A percentile compares a stretch with the other conserved stretches of the same genome.
Conservation (phyloP, 2,888 invertebrate genomes). For the Ceriagrion tenellum region DNA sequence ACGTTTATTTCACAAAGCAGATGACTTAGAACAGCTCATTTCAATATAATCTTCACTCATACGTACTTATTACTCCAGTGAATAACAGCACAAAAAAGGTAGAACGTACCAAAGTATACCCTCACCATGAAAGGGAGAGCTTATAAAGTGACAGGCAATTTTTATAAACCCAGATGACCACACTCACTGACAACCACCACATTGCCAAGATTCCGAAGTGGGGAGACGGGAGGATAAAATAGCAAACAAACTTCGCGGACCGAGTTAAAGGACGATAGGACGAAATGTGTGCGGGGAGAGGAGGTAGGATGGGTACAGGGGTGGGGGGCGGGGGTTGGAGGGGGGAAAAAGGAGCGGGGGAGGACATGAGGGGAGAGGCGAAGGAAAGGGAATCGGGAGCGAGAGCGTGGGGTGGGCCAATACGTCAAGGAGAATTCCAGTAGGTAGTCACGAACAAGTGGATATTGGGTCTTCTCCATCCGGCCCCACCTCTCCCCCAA, state of each 20-base stretch:
- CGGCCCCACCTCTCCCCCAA: neutral
- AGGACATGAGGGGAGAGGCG: neutral
- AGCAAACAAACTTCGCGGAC: neutral
- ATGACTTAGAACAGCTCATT: no score
- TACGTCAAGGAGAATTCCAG: conserved; percentile 65
- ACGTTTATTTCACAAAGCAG: no score
- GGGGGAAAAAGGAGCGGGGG: neutral
- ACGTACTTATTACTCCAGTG: no score
- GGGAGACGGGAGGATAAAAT: neutral
- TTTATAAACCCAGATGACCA: neutral
- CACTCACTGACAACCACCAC: neutral
- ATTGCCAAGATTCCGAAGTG: neutral
- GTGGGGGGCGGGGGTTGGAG: neutral
- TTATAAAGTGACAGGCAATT: no score
- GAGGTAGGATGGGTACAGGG: neutral
- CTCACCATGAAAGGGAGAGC: neutral
- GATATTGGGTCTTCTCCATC: conserved; percentile 57
- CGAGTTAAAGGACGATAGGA: conserved; percentile 10
- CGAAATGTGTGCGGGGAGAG: neutral
- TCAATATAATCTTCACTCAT: no score
- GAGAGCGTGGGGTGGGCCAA: neutral
- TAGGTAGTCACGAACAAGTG: conserved; percentile 57
- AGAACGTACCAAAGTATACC: no score
- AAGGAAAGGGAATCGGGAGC: neutral
- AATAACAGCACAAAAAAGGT: no score